Base-by-base conservation (phyloP, 2,888 invertebrate genomes). In the Eurytoma adleriae region DNA sequence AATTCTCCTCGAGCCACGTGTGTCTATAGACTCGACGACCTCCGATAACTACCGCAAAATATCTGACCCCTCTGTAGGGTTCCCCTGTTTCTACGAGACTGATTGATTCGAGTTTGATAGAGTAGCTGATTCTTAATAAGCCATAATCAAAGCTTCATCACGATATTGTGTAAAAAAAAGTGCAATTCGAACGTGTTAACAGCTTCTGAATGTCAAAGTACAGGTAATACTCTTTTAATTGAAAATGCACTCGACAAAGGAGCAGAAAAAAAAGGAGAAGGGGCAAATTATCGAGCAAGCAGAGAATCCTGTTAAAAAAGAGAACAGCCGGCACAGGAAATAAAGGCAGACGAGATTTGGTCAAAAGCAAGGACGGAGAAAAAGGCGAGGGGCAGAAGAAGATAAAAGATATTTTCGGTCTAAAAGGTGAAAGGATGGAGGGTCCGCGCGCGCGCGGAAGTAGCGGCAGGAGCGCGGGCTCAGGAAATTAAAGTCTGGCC, bases 401-500 rank as follows among this genome's bases (percentile, higher is more conserved):
- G 79, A 64, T 54, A 57, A 61, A 61, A 64, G 73, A 77, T 77
- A 80, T 83, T 82, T 82, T 59, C 40, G 24, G 75, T 48, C 67
- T 72, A 75, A 74, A 79, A 81, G 78, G 82, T 79, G 79, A 66
- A 73, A 78, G 76, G 72, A 69, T 73, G 66, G 73, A 66, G 78
- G 81, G 74, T 68, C 64, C 76, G 76, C 89, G 89, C 88, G 89
- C 88, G 89, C 89, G 90, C 90, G 90, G 90, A 89, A 89, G 90
- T 90, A 88, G 88, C 89, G 91, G 91, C 66, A 62, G 70, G 48
- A 73, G 67, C 78, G 67, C 67, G 89, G 40, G 40, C 40, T 40
- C 90, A 91, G 91, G 91, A 91, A 91, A 91, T 91, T 91, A 91
- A 91, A 90, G 91, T 91, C 91, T 91, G 91, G 90, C 89, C 88